A percentile compares a stretch with the other conserved stretches of the same genome.
These are phyloP conservation scores for Chelon auratus DNA, from an alignment of 2,797 vertebrate genomes.

Conservation along the genomic window DNA sequence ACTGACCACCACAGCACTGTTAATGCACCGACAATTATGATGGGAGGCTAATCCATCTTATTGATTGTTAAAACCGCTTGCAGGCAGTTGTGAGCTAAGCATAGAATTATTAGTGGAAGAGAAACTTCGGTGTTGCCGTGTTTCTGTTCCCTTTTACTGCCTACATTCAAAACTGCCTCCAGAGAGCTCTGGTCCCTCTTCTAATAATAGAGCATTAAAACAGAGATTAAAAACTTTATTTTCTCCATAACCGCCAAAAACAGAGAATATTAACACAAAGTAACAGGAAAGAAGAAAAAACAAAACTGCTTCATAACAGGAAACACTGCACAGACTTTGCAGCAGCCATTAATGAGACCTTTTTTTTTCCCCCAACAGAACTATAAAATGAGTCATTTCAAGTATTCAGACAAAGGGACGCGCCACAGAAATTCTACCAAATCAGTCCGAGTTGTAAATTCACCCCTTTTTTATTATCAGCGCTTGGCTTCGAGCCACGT, in stretches of 20 bases:
- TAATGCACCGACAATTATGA: no score
- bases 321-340: neutral
- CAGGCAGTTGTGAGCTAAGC: no score
- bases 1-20: no score
- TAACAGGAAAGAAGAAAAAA: neutral
- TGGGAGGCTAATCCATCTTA: neutral
- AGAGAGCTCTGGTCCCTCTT: no score
- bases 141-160: constrained; percentile 23
- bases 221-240: neutral
- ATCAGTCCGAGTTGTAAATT: constrained; percentile 8
- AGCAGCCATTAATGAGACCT: neutral
- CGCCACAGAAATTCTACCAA: neutral
- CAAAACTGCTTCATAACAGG: constrained; percentile 13
- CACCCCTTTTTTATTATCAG: neutral
- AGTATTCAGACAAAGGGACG: neutral
- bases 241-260: neutral
- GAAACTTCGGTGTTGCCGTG: no score
- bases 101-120: no score
- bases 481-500: constrained; percentile 6
- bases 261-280: neutral
- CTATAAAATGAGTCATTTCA: neutral
- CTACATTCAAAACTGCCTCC: neutral
- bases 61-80: no score
- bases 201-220: no score
- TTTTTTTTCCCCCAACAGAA: no score